A percentile compares a stretch with the other conserved stretches of the same genome.
These are phyloP conservation scores for Hyperoodon ampullatus DNA, from an alignment of 2,113 vertebrate species.

Conservation along the genomic window DNA sequence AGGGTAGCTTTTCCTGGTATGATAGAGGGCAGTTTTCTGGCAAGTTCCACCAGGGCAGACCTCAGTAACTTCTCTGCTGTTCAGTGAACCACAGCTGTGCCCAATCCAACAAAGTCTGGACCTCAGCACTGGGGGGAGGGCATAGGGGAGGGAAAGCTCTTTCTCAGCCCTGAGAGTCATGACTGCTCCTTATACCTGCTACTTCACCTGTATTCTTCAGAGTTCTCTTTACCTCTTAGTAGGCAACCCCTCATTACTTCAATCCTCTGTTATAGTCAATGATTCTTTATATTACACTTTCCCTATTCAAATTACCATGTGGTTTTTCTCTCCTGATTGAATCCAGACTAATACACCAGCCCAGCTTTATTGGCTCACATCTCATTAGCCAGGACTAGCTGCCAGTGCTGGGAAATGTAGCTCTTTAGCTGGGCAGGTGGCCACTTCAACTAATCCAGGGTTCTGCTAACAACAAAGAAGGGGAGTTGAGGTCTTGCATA, in stretches of 20 bases:
- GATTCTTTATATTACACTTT: background rate
- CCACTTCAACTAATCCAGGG: background rate
- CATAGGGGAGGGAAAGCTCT: fast-evolving
- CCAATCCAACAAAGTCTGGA: background rate
- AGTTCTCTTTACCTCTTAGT: background rate
- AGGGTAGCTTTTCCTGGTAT: background rate
- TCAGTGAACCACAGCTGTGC: background rate
- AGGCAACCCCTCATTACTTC: background rate
- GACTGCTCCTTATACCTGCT: background rate
- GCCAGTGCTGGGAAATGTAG: background rate
- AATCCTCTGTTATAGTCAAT: background rate
- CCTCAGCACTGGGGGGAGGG: background rate
- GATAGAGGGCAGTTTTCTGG: background rate
- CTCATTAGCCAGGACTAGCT: background rate
- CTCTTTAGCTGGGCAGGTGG: background rate
- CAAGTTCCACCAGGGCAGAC: background rate
- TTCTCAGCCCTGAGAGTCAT: background rate
- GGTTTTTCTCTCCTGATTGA: background rate
- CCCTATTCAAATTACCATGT: background rate
- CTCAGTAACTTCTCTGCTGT: background rate
- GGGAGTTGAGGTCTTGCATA: background rate
- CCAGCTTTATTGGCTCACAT: background rate
- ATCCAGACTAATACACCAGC: background rate
- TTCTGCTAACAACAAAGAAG: background rate
- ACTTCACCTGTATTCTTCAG: background rate